These are phyloP conservation scores for Drosophila sulfurigaster DNA, from an alignment of 1,140 invertebrate species.

Conservation along the genomic window DNA sequence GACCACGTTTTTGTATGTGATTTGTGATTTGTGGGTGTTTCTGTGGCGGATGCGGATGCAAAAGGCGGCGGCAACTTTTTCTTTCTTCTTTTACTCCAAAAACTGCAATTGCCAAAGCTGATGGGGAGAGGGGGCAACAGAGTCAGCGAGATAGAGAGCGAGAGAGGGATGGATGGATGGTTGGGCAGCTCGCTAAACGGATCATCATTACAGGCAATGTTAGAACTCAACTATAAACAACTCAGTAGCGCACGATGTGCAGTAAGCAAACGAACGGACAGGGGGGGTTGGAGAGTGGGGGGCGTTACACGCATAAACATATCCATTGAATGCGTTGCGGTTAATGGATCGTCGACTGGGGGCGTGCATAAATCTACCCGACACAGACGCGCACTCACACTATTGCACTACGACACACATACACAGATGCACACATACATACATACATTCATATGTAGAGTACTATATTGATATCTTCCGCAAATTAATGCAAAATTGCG, in stretches of 20 bases:
- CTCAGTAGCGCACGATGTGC: constrained; percentile 19
- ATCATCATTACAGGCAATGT: constrained; percentile 36
- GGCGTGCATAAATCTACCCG: constrained; percentile 12
- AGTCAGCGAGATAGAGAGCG: no score
- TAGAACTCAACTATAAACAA: constrained; percentile 49
- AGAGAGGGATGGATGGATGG: background rate
- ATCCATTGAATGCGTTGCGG: constrained; percentile 38
- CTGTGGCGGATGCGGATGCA: constrained; percentile 50
- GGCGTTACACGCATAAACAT: constrained; percentile 38
- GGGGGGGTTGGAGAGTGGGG: no score
- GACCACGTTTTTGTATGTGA: constrained; percentile 54
- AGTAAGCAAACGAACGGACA: background rate
- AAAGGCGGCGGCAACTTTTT: constrained; percentile 30
- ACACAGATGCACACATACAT: constrained; percentile 2
- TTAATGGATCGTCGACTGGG: constrained; percentile 24
- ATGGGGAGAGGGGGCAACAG: no score
- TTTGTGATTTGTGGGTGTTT: constrained; percentile 56
- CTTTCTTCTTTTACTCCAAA: constrained; percentile 36
- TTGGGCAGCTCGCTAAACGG: constrained; percentile 14
- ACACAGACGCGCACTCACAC: background rate
- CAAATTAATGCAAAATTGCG: constrained; percentile 8
- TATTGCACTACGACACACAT: background rate
- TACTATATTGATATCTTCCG: constrained; percentile 7
- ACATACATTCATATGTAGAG: background rate
- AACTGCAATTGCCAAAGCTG: constrained; percentile 37